A percentile compares a stretch with the other conserved stretches of the same genome.
phyloP scores from a whole-genome alignment of 2,888 invertebrate genomes.

The Agrotis exclamationis region DNA sequence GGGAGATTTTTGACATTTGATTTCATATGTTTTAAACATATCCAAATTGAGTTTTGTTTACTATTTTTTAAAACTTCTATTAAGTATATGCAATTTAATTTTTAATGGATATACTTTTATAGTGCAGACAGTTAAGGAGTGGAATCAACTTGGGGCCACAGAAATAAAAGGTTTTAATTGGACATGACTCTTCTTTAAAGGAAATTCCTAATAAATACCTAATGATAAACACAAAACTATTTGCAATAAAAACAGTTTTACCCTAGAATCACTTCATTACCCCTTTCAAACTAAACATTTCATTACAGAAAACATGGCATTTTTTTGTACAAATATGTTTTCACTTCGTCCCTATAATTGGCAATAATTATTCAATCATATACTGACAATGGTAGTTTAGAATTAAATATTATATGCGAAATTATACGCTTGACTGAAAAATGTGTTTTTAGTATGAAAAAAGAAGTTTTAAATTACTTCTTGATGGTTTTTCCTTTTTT shows the following conservation, averaged over 20 bases:
- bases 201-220: not conserved
- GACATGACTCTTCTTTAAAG: too few species aligned
- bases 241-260: constrained; percentile 10
- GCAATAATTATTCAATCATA: constrained; percentile 50
- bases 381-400: constrained; percentile 36
- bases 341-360: constrained; percentile 37
- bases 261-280: constrained; percentile 20
- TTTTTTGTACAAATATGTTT: constrained; percentile 35
- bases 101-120: too few species aligned
- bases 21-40: not conserved
- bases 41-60: not conserved
- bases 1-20: constrained; percentile 4
- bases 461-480: constrained; percentile 2
- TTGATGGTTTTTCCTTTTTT: not conserved
- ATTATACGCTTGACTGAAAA: not conserved
- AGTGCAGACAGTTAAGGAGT: too few species aligned
- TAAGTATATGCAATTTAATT: too few species aligned
- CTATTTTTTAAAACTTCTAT: too few species aligned
- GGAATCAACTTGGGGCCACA: too few species aligned
- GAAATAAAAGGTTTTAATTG: too few species aligned
- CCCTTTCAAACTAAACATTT: constrained; percentile 18
- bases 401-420: constrained; percentile 29
- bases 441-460: not conserved
- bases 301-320: constrained; percentile 40
- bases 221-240: not conserved